A percentile compares a stretch with the other conserved stretches of the same genome.
These are phyloP conservation scores for Cyrtodaria siliqua DNA, from an alignment of 2,888 invertebrate genomes.

Conservation along the genomic window DNA sequence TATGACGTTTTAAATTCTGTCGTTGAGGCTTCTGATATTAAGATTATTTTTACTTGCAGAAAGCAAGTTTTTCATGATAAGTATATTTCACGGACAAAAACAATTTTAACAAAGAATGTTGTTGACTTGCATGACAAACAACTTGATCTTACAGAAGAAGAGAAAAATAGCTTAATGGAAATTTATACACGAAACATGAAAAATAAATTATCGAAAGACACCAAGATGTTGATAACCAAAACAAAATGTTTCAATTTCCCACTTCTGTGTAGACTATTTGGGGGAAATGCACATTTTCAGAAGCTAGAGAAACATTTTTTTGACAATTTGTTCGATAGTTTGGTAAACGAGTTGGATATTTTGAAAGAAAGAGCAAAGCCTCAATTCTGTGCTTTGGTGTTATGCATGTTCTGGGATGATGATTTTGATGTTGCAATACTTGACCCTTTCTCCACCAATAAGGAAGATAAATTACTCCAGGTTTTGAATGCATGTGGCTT, in stretches of 20 bases:
- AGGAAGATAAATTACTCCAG: background rate
- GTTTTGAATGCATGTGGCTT: background rate
- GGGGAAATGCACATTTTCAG: constrained; percentile 9
- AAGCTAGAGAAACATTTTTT: constrained; percentile 12
- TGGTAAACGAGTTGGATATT: background rate
- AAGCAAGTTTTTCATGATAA: background rate
- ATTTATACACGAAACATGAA: background rate
- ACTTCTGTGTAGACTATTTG: constrained; percentile 5
- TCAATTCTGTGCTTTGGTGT: constrained; percentile 4
- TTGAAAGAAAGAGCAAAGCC: background rate
- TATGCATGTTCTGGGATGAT: constrained; percentile 8
- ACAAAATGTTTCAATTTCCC: constrained; percentile 7
- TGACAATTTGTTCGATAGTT: background rate
- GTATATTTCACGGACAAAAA: background rate
- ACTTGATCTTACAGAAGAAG: background rate
- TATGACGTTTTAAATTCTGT: background rate
- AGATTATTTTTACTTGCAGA: constrained; percentile 9
- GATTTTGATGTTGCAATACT: background rate
- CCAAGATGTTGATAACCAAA: too few species aligned
- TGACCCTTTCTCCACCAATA: too few species aligned
- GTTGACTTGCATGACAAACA: background rate
- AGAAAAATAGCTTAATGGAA: constrained; percentile 2
- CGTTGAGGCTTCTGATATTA: background rate
- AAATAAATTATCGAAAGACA: too few species aligned
- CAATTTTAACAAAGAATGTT: background rate